These are phyloP conservation scores for Amazona guildingii DNA, from an alignment of 2,113 vertebrate genomes.

Conservation along the genomic window DNA sequence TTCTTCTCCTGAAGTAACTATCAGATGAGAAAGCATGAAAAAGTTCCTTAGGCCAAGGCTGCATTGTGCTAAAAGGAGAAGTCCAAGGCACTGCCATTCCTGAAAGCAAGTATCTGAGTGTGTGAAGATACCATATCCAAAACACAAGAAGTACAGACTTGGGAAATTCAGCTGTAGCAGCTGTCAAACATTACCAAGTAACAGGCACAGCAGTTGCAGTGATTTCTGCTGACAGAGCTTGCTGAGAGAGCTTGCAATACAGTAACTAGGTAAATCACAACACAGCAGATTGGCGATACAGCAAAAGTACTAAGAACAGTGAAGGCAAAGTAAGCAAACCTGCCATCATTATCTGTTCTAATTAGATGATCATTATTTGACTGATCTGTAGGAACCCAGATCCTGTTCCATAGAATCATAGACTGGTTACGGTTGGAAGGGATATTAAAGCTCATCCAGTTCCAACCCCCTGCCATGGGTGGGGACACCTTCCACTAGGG, in stretches of 20 bases:
- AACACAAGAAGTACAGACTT: not conserved
- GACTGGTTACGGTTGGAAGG: not conserved
- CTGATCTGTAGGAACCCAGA: not conserved
- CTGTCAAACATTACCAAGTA: not conserved
- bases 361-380: not conserved
- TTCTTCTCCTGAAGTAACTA: not conserved
- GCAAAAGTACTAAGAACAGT: not conserved
- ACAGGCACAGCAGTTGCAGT: not conserved
- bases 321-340: not conserved
- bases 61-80: not conserved
- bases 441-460: not conserved
- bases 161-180: not conserved
- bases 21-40: not conserved
- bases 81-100: not conserved
- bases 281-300: not conserved
- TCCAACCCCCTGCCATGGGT: not conserved
- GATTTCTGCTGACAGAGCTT: not conserved
- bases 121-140: not conserved
- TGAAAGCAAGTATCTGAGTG: fast-evolving
- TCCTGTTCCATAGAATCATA: not conserved
- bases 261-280: not conserved
- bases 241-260: not conserved
- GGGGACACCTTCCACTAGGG: not conserved
- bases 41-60: not conserved
- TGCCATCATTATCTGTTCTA: not conserved